A percentile compares a stretch with the other conserved stretches of the same genome.
Evolutionary conservation across 1,140 invertebrate genomes (phyloP).

Genomic region (Ceratosolen fusciceps): DNA sequence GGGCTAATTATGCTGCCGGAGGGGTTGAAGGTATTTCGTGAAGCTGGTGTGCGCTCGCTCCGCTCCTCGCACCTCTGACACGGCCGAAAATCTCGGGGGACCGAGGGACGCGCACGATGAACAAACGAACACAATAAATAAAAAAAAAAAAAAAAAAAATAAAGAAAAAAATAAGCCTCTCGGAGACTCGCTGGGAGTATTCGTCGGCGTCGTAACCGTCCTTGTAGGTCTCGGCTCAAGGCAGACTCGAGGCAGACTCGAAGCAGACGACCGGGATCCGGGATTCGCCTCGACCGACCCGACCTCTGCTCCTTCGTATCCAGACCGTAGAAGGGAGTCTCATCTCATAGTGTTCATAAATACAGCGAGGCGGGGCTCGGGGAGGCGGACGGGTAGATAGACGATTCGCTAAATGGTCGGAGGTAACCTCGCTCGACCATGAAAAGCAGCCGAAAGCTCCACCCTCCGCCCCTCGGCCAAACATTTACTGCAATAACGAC

Average conservation of each 20-base stretch:
- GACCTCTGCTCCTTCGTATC: background rate
- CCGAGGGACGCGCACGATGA: no score
- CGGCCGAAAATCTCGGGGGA: no score
- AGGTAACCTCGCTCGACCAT: background rate
- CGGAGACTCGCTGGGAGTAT: conserved; percentile 1
- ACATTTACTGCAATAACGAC: background rate
- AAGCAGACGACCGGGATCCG: background rate
- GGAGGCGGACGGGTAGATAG: background rate
- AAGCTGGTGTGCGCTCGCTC: no score
- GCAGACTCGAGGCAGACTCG: conserved; percentile 1
- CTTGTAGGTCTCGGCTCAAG: background rate
- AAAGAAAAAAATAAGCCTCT: background rate
- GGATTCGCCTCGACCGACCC: conserved; percentile 14
- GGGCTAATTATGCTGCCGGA: no score
- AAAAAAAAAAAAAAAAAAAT: background rate
- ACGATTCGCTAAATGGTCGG: background rate
- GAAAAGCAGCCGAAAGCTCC: no score
- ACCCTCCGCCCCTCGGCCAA: background rate
- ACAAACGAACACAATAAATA: no score
- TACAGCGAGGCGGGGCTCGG: background rate
- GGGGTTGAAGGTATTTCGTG: no score
- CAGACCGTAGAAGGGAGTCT: background rate
- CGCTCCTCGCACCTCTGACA: no score
- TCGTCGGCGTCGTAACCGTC: background rate
- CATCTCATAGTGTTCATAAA: background rate